These are phyloP conservation scores for Cephalophus harveyi DNA, from an alignment of 2,113 vertebrate species.

Conservation along the genomic window DNA sequence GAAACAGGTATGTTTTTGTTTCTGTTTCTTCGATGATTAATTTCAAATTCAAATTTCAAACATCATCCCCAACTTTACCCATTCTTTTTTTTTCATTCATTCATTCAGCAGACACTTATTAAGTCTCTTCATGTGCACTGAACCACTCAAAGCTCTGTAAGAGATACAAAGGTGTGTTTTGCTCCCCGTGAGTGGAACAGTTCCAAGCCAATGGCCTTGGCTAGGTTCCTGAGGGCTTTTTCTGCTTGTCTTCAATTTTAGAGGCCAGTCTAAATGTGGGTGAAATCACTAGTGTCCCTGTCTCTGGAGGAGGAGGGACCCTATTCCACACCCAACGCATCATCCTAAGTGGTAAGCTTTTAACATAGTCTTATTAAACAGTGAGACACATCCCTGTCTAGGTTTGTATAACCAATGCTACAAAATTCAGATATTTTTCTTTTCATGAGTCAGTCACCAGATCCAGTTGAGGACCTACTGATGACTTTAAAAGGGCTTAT, in stretches of 20 bases:
- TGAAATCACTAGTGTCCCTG: slow-evolving; percentile 34
- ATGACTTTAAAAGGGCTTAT: not conserved
- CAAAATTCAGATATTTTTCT: slow-evolving; percentile 36
- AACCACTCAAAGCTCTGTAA: not conserved
- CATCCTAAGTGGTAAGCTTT: slow-evolving; percentile 31
- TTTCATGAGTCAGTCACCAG: not conserved
- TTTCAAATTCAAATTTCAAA: not conserved
- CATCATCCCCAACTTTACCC: not conserved
- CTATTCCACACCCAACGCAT: slow-evolving; percentile 45
- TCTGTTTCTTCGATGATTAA: not conserved
- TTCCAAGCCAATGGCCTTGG: not conserved
- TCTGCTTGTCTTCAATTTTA: not conserved
- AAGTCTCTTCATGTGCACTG: not conserved
- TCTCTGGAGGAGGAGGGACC: not conserved
- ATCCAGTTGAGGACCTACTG: not conserved
- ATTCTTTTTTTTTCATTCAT: not conserved
- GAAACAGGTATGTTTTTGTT: not conserved
- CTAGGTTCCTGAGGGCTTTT: not conserved
- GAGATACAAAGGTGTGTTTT: not conserved
- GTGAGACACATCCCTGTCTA: slow-evolving; percentile 14
- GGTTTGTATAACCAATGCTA: slow-evolving; percentile 37
- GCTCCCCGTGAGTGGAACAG: not conserved
- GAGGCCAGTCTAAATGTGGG: not conserved
- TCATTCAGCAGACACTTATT: not conserved
- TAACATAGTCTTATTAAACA: slow-evolving; percentile 36